A percentile compares a stretch with the other conserved stretches of the same genome.
phyloP scores from a whole-genome alignment of 37 sponge, comb jelly and placozoan species.

The Theonella swinhoei region DNA sequence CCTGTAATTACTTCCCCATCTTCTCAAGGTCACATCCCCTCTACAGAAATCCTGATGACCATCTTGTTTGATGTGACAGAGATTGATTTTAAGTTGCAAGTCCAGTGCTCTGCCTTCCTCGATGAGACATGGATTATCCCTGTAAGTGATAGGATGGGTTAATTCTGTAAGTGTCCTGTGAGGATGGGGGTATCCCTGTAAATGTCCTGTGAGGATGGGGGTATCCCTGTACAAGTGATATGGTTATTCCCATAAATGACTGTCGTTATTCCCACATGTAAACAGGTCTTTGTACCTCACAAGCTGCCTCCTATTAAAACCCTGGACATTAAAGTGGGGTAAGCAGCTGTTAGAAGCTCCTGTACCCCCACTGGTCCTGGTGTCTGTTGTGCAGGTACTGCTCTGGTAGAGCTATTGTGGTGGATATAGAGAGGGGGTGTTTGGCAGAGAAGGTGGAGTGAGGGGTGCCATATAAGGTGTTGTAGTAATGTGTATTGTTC shows the following conservation, averaged over 20 bases:
- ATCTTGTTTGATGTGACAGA: constrained; percentile 77
- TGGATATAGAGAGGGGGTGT: constrained; percentile 54
- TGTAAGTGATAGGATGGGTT: constrained; percentile 18
- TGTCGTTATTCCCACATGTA: not conserved
- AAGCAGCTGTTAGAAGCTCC: constrained; percentile 9
- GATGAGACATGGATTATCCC: constrained; percentile 83
- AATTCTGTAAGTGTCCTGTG: too few species aligned
- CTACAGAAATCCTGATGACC: constrained; percentile 54
- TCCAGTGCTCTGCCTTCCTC: constrained; percentile 66
- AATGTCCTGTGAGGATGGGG: too few species aligned
- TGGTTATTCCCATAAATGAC: not conserved
- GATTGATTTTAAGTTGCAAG: constrained; percentile 53
- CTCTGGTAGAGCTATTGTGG: constrained; percentile 39
- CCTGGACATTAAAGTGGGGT: constrained; percentile 63
- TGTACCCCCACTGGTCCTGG: too few species aligned
- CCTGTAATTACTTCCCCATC: not conserved
- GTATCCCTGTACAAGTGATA: not conserved
- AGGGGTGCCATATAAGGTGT: too few species aligned
- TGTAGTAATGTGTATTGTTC: not conserved
- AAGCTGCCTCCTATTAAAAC: constrained; percentile 48
- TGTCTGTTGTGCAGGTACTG: constrained; percentile 32
- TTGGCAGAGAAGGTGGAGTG: constrained; percentile 49
- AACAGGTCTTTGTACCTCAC: constrained; percentile 15
- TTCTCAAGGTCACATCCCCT: not conserved
- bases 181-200: too few species aligned